Base-by-base conservation (phyloP, 1,140 invertebrate species). In the Drosophila lowei region DNA sequence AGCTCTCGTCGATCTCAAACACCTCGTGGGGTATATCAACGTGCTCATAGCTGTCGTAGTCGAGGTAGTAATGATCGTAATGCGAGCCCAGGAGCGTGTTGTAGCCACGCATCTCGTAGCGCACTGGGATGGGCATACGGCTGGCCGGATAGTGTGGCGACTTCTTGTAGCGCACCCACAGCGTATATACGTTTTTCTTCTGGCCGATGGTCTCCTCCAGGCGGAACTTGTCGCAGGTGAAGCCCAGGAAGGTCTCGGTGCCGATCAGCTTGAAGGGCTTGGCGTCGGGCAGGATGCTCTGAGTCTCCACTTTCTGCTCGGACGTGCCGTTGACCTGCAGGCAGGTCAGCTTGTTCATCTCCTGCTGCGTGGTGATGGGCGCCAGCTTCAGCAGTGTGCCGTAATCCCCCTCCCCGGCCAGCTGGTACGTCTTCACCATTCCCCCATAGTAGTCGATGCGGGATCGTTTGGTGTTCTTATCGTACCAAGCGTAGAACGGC, bases 401-500 rank as follows among this genome's bases (percentile, higher is more conserved):
- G 92, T 93, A 96, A 3, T 92, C 63, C 13, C 94, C 94, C n/a
- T 93, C 76, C 2, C 93, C 90, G 1, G 93, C 92, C 11, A 97
- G 84, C 91, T 98, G 97, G 89, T 96, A 97, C 0, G 97, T 98
- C 91, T 97, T 96, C 0, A 97, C 96, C 95, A 98, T 96, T 21
- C 96, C 96, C 77, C 96, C 96, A 93, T 99, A 99, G 86, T 98
- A 99, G 92, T 99, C 98, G 71, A 99, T 97, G 61, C 98, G 94
- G 53, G 97, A 98, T 49, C 93, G 93, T 59, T 94, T 94, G 67
- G 93, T 94, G 11, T 93, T 92, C 4, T 92, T 93, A 92, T 99
- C 97, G 62, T 92, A 98, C 94, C 96, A 99, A 15, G 96, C 97
- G 85, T 94, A 95, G 90, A 99, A 98, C 4, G 97, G 97, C 91